phyloP scores from a whole-genome alignment of 2,113 vertebrate genomes.

The Chionomys nivalis region DNA sequence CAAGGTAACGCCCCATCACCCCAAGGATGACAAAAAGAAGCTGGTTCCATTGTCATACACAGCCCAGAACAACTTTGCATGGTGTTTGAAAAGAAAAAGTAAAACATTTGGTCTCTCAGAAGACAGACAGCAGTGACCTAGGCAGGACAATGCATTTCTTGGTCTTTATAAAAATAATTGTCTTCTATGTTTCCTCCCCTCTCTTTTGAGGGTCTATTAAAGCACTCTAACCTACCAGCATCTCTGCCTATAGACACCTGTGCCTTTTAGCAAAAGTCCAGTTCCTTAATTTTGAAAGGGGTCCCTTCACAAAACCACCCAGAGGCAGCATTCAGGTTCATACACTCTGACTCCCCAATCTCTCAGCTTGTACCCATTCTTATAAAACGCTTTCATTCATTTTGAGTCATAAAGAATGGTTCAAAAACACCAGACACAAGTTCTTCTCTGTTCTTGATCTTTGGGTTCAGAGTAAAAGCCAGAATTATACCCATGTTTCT shows the following conservation, averaged over 20 bases:
- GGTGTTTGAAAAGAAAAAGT: background rate
- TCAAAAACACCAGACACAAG: background rate
- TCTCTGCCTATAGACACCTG: background rate
- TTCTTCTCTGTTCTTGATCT: background rate
- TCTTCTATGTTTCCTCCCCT: background rate
- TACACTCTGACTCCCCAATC: accelerated
- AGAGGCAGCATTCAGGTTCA: background rate
- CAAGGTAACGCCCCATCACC: background rate
- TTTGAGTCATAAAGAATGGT: background rate
- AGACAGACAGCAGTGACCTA: background rate
- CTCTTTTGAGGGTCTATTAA: background rate
- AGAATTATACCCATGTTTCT: background rate
- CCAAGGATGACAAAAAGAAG: background rate
- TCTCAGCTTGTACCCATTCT: background rate
- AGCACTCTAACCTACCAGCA: background rate
- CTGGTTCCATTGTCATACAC: background rate
- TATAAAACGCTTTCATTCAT: background rate
- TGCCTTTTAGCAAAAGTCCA: slow-evolving; percentile 11
- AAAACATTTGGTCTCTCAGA: background rate
- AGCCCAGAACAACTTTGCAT: background rate
- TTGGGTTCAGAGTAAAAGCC: background rate
- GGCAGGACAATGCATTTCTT: background rate
- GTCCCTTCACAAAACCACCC: background rate
- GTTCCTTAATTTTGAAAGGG: background rate
- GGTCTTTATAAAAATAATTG: background rate